phyloP scores from a whole-genome alignment of 1,140 invertebrate species.

The Lithobius niger region DNA sequence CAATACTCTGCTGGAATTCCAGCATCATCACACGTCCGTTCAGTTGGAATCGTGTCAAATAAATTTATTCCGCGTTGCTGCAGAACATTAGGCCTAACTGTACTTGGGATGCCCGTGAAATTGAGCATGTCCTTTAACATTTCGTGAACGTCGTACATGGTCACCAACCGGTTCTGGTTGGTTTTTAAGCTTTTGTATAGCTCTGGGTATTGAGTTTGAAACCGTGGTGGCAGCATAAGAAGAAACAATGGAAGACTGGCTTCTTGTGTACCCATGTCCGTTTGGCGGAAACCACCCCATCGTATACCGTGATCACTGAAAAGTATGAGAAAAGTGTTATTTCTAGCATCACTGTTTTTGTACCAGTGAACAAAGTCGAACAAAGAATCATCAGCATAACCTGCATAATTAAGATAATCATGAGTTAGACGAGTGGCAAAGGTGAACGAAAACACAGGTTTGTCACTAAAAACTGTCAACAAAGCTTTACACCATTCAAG shows the following conservation, averaged over 20 bases:
- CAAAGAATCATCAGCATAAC: constrained; percentile 26
- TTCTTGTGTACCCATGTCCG: constrained; percentile 39
- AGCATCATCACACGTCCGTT: constrained; percentile 32
- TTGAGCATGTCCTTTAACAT: constrained; percentile 27
- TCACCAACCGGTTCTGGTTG: constrained; percentile 33
- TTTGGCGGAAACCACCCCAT: constrained; percentile 36
- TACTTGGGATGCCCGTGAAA: constrained; percentile 6
- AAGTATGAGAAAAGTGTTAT: constrained; percentile 39
- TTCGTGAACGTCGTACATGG: constrained; percentile 35
- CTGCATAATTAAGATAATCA: constrained; percentile 27
- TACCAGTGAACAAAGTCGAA: constrained; percentile 26
- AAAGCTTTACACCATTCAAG: too few species aligned
- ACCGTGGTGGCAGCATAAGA: constrained; percentile 36
- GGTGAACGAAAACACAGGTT: constrained; percentile 19
- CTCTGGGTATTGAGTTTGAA: constrained; percentile 28
- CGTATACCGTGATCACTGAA: too few species aligned
- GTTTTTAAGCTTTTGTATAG: constrained; percentile 26
- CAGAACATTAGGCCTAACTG: constrained; percentile 16
- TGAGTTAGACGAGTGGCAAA: constrained; percentile 32
- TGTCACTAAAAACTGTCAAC: too few species aligned
- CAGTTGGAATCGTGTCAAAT: constrained; percentile 25
- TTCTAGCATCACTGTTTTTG: constrained; percentile 23
- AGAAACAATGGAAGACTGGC: constrained; percentile 42
- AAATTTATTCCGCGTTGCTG: constrained; percentile 26
- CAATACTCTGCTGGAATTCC: constrained; percentile 41